phyloP scores from a whole-genome alignment of 2,797 vertebrate species.

The Gymnopithys bicolor region DNA sequence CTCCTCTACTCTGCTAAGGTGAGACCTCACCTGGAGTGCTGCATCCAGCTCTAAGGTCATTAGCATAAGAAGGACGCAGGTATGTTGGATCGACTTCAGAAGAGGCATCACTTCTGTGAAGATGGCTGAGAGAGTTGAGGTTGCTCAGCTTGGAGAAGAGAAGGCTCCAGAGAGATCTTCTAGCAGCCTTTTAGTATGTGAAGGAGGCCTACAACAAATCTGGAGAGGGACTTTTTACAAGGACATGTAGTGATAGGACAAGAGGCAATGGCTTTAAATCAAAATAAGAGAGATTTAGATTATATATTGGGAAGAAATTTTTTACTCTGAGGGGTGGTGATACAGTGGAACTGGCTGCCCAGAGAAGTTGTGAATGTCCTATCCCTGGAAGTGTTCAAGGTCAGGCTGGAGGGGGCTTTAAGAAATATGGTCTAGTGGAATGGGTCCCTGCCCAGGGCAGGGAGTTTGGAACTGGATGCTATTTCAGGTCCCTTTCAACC shows the following conservation, averaged over 20 bases:
- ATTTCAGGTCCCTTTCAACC: neutral
- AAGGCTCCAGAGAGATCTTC: neutral
- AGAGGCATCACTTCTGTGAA: neutral
- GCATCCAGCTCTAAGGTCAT: neutral
- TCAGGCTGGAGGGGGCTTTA: too few relatives aligned
- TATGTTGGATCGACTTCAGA: neutral
- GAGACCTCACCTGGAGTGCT: neutral
- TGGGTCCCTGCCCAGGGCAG: neutral
- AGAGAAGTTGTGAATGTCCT: neutral
- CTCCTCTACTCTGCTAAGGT: neutral
- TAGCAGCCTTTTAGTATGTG: neutral
- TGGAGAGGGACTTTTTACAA: neutral
- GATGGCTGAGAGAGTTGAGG: neutral
- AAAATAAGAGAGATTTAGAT: neutral
- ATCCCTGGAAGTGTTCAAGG: neutral
- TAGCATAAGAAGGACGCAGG: neutral
- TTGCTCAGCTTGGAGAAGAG: neutral
- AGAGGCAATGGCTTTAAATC: neutral
- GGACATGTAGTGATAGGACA: neutral
- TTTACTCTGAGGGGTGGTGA: neutral
- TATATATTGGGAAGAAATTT: neutral
- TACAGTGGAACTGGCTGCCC: fast-evolving
- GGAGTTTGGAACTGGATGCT: neutral
- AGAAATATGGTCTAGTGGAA: neutral
- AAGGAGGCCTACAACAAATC: neutral